Evolutionary conservation across 2,888 invertebrate species (phyloP), one percentile per base, ranked within the genome.

Genomic region (Drosophila flavopinicola): DNA sequence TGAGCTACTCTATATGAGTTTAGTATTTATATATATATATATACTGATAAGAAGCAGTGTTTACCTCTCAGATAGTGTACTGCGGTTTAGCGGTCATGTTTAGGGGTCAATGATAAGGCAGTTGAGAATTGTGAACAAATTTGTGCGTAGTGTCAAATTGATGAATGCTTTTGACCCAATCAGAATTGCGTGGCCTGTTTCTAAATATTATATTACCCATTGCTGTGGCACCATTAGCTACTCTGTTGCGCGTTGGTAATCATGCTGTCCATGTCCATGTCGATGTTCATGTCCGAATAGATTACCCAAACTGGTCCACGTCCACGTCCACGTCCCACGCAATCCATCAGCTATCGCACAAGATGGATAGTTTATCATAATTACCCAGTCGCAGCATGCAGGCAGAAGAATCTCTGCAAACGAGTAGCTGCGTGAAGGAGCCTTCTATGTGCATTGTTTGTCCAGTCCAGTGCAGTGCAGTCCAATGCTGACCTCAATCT

Each of bases 361-460:
- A 57, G 75, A 61, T 79, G 37, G 61, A 71, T 83, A 45, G 59
- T 79, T 84, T 68, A 80, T 77, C 74, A 63, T 69, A 77, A 78
- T 78, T 80, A 66, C 60, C 2, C 20, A 20, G 20, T n/a, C n/a
- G n/a, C n/a, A n/a, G n/a, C n/a, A n/a, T n/a, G n/a, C 33, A 2
- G 42, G 24, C 17, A 44, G 24, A 39, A 41, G 66, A 33, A 44
- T 27, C 48, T 56, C 51, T 35, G 20, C 30, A 9, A 44, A 25
- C 11, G 25, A 32, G 27, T 29, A 41, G 20, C 20, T 20, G 20
- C 37, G 24, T 49, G 30, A 51, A 65, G 48, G 49, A 66, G 53
- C 68, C 67, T 64, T 47, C 53, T 47, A 35, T 52, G 41, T 48
- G 30, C 30, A 7, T 1, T n/a, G 25, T 35, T 53, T 37, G 44